These are phyloP conservation scores for Griposia aprilina DNA, from an alignment of 2,888 invertebrate genomes.

Conservation along the genomic window DNA sequence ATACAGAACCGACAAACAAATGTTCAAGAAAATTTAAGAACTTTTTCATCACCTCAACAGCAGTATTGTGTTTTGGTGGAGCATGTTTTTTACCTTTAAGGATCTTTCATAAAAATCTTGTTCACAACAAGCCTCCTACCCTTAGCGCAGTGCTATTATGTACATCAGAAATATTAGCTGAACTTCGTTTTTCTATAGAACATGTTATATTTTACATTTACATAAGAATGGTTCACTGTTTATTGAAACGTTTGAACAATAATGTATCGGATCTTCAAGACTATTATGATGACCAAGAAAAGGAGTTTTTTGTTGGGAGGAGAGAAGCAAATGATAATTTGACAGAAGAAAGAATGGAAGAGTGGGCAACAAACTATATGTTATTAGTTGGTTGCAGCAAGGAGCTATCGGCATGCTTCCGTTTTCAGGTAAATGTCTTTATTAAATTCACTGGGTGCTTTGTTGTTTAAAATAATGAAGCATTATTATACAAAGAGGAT, in stretches of 20 bases:
- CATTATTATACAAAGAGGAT: too few relatives aligned
- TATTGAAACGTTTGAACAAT: slow-evolving; percentile 3
- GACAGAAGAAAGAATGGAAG: background rate
- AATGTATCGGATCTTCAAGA: background rate
- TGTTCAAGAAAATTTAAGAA: slow-evolving; percentile 4
- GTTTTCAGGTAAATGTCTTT: slow-evolving; percentile 27
- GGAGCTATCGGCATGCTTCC: slow-evolving; percentile 20
- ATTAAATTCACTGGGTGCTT: too few relatives aligned
- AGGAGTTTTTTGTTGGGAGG: too few relatives aligned
- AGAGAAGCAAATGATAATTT: background rate
- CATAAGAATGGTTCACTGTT: background rate
- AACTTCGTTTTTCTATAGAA: slow-evolving; percentile 18
- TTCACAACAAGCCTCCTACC: accelerated
- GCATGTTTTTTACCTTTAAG: background rate
- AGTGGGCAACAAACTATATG: slow-evolving; percentile 35
- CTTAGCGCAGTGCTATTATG: background rate
- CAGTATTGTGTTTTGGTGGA: background rate
- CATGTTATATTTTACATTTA: slow-evolving; percentile 24
- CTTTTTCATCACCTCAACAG: background rate
- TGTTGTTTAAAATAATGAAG: too few relatives aligned
- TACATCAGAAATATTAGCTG: background rate
- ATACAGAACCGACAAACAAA: background rate
- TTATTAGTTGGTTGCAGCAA: slow-evolving; percentile 26
- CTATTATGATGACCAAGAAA: background rate
- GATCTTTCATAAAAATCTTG: accelerated